Evolutionary conservation across 2,888 invertebrate genomes (phyloP), one percentile per base, ranked within the genome.

Genomic region (Monoplex corrugatus): DNA sequence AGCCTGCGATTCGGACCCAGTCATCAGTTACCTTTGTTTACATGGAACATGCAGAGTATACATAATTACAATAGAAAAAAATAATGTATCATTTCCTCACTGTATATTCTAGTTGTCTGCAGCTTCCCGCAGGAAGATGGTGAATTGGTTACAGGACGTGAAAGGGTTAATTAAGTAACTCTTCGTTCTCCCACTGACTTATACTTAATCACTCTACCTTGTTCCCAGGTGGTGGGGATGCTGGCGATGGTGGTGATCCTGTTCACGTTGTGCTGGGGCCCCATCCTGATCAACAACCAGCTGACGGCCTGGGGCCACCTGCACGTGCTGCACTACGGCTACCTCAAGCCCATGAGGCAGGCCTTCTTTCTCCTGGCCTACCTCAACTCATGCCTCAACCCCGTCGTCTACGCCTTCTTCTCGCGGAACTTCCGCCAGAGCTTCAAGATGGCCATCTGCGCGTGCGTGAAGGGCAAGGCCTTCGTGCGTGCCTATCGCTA

Each of bases 321-420:
- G 40, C 43, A 96, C 0, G 94, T 95, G n/a, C 93, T 96, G 78
- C 96, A 97, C 92, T 96, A 96, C 38, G 97, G 97, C 13, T 94
- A 95, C 43, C 95, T 96, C 89, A 97, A 97, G 93, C 97, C 97
- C 92, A 96, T 97, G 96, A 96, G 97, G 50, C 97, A 97, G 63
- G 96, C 97, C 35, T 97, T 97, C 94, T 97, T 97, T 90, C 95
- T 97, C 63, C 96, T 97, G 97, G 97, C 97, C 0, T 97, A 97
- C 95, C 97, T 97, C 94, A 97, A 97, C 96, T 89, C 97, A 94
- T 97, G 97, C 95, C 97, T 97, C 93, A 97, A 97, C 95, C 97
- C 97, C 16, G 97, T 97, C 82, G 97, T 97, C 75, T 97, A 97
- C 95, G 97, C 97, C 63, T 97, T 97, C 95, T 97, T 97, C 97